A percentile compares a stretch with the other conserved stretches of the same genome.
Evolutionary conservation across 2,113 vertebrate genomes (phyloP).

Genomic region (Deroptyus accipitrinus): DNA sequence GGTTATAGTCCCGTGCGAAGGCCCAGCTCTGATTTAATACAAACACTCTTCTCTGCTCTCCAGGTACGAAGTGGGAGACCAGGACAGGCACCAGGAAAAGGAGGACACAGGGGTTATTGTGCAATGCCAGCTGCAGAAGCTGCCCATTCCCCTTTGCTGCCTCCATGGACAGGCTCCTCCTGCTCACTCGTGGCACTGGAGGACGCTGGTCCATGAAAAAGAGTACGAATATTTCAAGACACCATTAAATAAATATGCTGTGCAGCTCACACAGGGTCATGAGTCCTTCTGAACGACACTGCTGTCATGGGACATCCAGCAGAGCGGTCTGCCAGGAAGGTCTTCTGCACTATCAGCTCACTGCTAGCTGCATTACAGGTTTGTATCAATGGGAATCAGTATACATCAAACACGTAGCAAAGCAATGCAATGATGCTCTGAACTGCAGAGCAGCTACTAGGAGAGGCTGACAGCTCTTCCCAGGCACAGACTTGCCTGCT

Average conservation of each 20-base stretch:
- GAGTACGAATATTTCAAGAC: not conserved
- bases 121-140: not conserved
- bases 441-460: not conserved
- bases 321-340: not conserved
- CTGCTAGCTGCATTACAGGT: not conserved
- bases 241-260: not conserved
- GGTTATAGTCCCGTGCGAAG: not conserved
- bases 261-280: not conserved
- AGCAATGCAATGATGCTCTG: not conserved
- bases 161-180: not conserved
- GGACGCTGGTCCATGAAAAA: not conserved
- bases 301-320: accelerated
- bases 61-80: not conserved
- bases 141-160: not conserved
- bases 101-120: not conserved
- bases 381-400: accelerated
- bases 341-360: not conserved
- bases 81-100: not conserved
- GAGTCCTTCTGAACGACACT: not conserved
- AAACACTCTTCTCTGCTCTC: not conserved
- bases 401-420: accelerated
- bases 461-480: not conserved
- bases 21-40: not conserved
- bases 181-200: not conserved
- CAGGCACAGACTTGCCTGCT: not conserved